Percentiles rank a stretch among this genome's conserved stretches.
Evolutionary conservation across 2,888 invertebrate species (phyloP).

Genomic region (Sminthurinus aureus): DNA sequence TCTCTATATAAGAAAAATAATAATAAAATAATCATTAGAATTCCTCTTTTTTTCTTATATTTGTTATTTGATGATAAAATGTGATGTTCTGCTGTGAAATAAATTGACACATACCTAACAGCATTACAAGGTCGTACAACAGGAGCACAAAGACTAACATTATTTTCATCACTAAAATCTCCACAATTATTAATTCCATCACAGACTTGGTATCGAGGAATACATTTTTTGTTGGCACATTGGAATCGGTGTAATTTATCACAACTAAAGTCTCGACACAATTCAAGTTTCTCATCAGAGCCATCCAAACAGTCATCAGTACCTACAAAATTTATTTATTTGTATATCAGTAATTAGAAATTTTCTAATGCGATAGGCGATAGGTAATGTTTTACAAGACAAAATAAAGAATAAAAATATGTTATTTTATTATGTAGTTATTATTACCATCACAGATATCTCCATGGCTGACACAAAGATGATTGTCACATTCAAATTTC

Average conservation of each 20-base stretch:
- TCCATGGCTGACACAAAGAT: constrained; percentile 86
- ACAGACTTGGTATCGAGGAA: constrained; percentile 78
- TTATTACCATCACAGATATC: constrained; percentile 86
- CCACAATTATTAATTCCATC: constrained; percentile 91
- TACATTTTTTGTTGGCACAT: constrained; percentile 87
- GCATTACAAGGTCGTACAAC: constrained; percentile 79
- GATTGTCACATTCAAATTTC: constrained; percentile 91
- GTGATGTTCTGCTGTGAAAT: too few species aligned
- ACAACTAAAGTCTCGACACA: constrained; percentile 85
- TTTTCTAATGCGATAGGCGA: too few species aligned
- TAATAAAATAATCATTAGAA: too few species aligned
- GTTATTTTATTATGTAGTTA: constrained; percentile 22
- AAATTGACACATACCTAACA: too few species aligned
- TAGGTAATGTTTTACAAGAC: too few species aligned
- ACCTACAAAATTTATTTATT: too few species aligned
- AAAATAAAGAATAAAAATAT: too few species aligned
- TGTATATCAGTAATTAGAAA: too few species aligned
- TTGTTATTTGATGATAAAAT: too few species aligned
- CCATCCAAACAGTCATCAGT: constrained; percentile 92
- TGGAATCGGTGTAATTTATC: constrained; percentile 85
- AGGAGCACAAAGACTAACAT: constrained; percentile 86
- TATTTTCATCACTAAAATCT: constrained; percentile 78
- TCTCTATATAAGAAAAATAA: too few species aligned
- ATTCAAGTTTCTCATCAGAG: constrained; percentile 81
- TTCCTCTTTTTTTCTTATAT: too few species aligned